Evolutionary conservation across 2,797 vertebrate genomes (phyloP).

Genomic region (Sebastolobus altivelis): DNA sequence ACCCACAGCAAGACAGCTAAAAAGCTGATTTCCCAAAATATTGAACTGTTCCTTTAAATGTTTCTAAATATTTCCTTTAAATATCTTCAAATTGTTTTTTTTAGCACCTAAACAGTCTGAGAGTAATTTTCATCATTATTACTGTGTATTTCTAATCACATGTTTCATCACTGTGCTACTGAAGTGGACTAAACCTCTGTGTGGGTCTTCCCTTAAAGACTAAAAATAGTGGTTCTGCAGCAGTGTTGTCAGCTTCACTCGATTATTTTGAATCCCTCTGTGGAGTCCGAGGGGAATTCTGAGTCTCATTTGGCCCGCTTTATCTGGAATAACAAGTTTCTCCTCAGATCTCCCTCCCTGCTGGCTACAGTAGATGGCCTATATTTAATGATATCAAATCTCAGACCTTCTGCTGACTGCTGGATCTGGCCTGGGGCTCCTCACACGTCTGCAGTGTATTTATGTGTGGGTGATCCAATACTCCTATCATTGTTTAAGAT

Average conservation of each 20-base stretch:
- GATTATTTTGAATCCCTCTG: slow-evolving; percentile 13
- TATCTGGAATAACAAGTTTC: slow-evolving; percentile 48
- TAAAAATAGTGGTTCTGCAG: neutral
- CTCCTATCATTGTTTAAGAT: neutral
- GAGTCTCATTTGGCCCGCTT: slow-evolving; percentile 42
- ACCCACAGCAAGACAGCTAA: neutral
- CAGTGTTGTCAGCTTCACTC: neutral
- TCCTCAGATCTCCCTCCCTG: slow-evolving; percentile 21
- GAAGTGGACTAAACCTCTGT: neutral
- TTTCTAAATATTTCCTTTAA: neutral
- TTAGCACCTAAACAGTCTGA: neutral
- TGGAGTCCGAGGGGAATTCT: neutral
- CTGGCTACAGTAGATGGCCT: slow-evolving; percentile 34
- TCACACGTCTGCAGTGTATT: neutral
- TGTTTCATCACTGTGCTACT: neutral
- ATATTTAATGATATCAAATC: slow-evolving; percentile 35
- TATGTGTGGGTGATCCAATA: neutral
- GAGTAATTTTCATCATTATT: neutral
- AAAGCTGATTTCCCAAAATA: neutral
- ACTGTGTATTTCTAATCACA: neutral
- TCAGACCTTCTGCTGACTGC: slow-evolving; percentile 23
- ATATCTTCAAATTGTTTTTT: neutral
- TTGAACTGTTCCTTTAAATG: neutral
- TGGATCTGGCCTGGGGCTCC: slow-evolving; percentile 12
- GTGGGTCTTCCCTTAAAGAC: neutral